Conservation (phyloP, 92 coral and sea anemone genomes). For the Diadumene lineata region DNA sequence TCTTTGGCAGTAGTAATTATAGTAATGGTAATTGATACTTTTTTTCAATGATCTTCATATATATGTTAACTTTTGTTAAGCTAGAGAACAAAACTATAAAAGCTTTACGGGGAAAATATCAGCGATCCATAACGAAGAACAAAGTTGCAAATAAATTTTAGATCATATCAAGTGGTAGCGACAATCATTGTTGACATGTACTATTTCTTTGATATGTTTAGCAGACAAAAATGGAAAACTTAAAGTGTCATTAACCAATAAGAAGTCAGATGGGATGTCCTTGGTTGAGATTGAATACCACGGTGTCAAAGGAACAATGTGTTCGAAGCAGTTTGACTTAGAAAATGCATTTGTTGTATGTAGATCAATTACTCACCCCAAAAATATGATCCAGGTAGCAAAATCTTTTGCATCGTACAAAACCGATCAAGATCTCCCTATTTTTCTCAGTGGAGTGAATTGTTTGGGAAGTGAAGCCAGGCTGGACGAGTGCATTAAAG, state of each 20-base stretch:
- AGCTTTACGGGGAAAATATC: too few species aligned
- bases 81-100: too few species aligned
- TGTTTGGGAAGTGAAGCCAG: background rate
- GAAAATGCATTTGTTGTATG: slow-evolving; percentile 7
- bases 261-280: background rate
- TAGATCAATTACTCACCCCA: background rate
- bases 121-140: too few species aligned
- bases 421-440: background rate
- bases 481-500: background rate
- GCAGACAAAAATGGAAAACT: background rate
- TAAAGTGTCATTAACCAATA: background rate
- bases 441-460: background rate
- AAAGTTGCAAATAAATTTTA: too few species aligned
- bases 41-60: too few species aligned
- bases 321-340: background rate
- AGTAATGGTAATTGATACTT: too few species aligned
- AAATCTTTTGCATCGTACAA: background rate
- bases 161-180: too few species aligned
- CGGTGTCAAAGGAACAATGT: background rate
- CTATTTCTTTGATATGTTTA: background rate
- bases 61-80: too few species aligned
- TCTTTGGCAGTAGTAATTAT: too few species aligned
- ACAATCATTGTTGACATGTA: background rate
- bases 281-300: slow-evolving; percentile 3
- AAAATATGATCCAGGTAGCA: background rate